Evolutionary conservation across 2,113 vertebrate genomes (phyloP), one percentile per base, ranked within the genome.

Genomic region (Poeciliopsis retropinna): DNA sequence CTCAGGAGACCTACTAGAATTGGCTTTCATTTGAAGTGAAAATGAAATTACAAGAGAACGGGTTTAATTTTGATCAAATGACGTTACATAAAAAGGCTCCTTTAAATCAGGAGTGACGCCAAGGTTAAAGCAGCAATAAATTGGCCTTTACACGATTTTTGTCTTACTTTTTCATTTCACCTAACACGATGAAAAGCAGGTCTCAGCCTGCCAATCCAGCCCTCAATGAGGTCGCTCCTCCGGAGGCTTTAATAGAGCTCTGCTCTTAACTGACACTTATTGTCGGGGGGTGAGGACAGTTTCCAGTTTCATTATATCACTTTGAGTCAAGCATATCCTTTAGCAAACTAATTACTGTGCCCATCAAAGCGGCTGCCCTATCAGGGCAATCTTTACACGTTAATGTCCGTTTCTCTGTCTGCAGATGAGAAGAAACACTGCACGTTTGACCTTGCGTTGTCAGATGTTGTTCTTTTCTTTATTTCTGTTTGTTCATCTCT

Each of bases 231-330:
- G 37, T 78, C 68, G 78, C 73, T 72, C 25, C 67, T 66, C 81
- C 63, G 64, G 67, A 79, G 74, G 72, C 68, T 87, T 78, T 85
- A 85, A 88, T 83, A 83, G 78, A 83, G 83, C 80, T 72, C 78
- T 84, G 83, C 78, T 89, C 80, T 76, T 79, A 86, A 78, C 81
- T 78, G 88, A 92, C 86, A 86, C 79, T 90, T 85, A 87, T 87
- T 84, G 84, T 74, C 69, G 51, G 67, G 57, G 67, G 74, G 66
- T 81, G 79, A 88, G 64, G 80, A 84, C 79, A 77, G 79, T 81
- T 86, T 71, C 74, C 73, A 70, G 76, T 82, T 85, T 86, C 83
- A 87, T 84, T 83, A 75, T 86, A 88, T 84, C 87, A 87, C 78
- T 83, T 76, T 86, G 72, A 88, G 79, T 76, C 60, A 15, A 75